Conservation (phyloP, 2,797 vertebrate genomes). For the Microhierax caerulescens region DNA sequence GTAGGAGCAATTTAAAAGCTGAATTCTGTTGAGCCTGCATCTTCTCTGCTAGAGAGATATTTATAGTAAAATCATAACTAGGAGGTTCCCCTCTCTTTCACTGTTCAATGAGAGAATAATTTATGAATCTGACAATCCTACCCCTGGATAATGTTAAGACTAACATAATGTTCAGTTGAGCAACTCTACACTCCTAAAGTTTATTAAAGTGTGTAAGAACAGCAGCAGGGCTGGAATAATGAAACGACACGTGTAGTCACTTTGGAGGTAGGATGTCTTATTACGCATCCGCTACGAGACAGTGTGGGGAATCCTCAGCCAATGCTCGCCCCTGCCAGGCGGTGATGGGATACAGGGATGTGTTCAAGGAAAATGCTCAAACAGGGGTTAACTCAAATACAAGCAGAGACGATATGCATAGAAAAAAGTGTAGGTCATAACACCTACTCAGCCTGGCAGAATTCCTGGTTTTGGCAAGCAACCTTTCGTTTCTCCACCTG, state of each 20-base stretch:
- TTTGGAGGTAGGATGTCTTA: background rate
- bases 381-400: background rate
- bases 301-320: background rate
- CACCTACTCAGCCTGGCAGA: background rate
- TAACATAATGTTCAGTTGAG: constrained; percentile 52
- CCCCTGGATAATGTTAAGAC: constrained; percentile 58
- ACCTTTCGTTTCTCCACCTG: background rate
- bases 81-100: constrained; percentile 51
- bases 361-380: background rate
- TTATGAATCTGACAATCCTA: constrained; percentile 62
- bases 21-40: constrained; percentile 46
- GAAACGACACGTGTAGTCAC: background rate
- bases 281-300: background rate
- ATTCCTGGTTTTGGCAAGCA: background rate
- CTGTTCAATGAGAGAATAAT: constrained; percentile 64
- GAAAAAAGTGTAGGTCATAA: background rate
- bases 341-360: background rate
- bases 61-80: constrained; percentile 61
- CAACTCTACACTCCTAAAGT: constrained; percentile 60
- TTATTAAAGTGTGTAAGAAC: constrained; percentile 60
- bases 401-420: background rate
- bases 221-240: background rate
- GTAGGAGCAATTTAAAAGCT: constrained; percentile 43
- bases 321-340: background rate
- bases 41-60: constrained; percentile 35